These are phyloP conservation scores for Falco naumanni DNA, from an alignment of 2,797 vertebrate species.

Conservation along the genomic window DNA sequence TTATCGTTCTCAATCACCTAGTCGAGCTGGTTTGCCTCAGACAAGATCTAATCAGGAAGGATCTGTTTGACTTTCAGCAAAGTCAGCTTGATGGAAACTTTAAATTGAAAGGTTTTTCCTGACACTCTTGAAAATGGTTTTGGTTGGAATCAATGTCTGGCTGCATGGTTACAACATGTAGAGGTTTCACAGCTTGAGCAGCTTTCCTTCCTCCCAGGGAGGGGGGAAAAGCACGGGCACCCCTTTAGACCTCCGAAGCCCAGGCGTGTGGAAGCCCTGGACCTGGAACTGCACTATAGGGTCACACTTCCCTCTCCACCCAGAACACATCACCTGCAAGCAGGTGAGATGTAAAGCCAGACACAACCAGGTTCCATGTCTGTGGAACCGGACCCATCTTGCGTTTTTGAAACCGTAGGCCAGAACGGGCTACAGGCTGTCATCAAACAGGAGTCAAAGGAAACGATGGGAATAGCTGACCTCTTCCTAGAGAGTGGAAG, in stretches of 20 bases:
- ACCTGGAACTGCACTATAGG: neutral
- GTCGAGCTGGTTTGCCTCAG: constrained; percentile 33
- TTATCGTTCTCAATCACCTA: constrained; percentile 14
- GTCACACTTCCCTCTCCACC: neutral
- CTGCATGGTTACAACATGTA: neutral
- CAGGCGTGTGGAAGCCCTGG: neutral
- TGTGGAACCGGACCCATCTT: neutral
- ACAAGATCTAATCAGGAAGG: constrained; percentile 63
- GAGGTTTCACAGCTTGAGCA: neutral
- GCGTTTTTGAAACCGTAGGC: neutral
- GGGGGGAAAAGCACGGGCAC: neutral
- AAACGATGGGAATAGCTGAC: neutral
- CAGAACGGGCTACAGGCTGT: neutral
- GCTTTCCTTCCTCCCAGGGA: neutral
- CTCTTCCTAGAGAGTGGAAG: neutral
- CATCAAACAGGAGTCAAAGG: neutral
- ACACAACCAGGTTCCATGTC: neutral
- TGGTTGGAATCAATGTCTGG: neutral
- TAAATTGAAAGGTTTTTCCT: constrained; percentile 47
- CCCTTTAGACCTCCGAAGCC: neutral
- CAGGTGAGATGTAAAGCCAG: neutral
- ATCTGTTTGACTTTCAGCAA: constrained; percentile 68
- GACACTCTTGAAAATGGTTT: neutral
- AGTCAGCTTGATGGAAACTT: constrained; percentile 62
- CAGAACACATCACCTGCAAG: neutral